Evolutionary conservation across 2,888 invertebrate genomes (phyloP), one percentile per base, ranked within the genome.

Genomic region (Cryptocephalus primarius): DNA sequence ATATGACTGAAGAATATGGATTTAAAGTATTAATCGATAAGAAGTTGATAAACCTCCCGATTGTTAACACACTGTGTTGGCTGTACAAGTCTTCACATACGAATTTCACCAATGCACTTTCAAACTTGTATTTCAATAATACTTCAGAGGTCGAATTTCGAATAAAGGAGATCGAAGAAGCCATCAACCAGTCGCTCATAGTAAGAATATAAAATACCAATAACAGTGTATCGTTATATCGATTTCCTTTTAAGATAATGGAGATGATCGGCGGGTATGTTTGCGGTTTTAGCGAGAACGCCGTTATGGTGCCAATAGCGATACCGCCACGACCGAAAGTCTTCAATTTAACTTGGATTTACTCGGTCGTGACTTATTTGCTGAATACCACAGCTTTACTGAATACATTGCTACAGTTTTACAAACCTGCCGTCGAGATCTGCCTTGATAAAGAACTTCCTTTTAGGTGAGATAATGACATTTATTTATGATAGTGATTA

Each of bases 401-500:
- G 46, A 59, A 61, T 47, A 53, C 59, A 8, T 57, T 69, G 41
- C 54, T 69, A 40, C 58, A 60, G 34, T 59, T 60, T 45, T 59
- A 62, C 44, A 60, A 62, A 53, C 57, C 59, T 9, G 53, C 64
- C 1, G 48, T 62, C 14, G 56, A 60, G 43, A 46, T 62, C 9
- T 64, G 63, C 34, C 50, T 65, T 42, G 46, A 57, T 10, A 55
- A 57, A 61, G 70, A 62, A 58, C 58, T 55, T 63, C 70, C 75
- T 64, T 64, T 65, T 57, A 62, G 60, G 63, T 62, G 55, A 50
- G 42, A 11, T 31, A 22, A 6, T 22, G 22, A 4, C 22, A n/a
- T n/a, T 22, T 22, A 22, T 22, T 22, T 22, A 22, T 22, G 22
- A 4, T 22, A 22, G 22, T 22, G 6, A 22, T 22, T 22, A 22